Conservation (phyloP, 2,113 vertebrate species). For the Parus major region DNA sequence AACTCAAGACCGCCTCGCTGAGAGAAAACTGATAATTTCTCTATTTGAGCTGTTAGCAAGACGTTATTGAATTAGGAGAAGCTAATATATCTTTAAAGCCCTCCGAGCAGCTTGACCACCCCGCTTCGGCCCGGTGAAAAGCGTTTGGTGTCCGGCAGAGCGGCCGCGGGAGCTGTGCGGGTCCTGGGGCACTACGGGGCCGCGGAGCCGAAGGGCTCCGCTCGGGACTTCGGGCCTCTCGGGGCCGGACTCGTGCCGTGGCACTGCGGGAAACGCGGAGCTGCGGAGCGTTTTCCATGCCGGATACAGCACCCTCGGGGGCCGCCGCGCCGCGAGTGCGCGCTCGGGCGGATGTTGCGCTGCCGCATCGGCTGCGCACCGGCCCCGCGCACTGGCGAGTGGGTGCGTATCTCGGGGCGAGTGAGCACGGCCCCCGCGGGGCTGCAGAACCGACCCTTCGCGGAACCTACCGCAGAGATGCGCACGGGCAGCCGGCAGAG, state of each 20-base stretch:
- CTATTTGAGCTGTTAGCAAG: conserved; percentile 77
- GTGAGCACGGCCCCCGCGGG: neutral
- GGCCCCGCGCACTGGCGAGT: fast-evolving
- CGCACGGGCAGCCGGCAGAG: neutral
- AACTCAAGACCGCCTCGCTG: conserved; percentile 75
- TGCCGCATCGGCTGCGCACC: neutral
- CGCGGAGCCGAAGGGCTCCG: neutral
- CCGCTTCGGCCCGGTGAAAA: neutral
- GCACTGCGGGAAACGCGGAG: neutral
- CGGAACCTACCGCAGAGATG: neutral
- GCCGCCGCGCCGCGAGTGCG: neutral
- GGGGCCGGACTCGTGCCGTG: neutral
- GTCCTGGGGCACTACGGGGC: neutral
- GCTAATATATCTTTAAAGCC: conserved; percentile 21
- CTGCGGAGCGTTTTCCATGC: neutral
- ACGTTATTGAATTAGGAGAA: conserved; percentile 75
- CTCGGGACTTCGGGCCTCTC: neutral
- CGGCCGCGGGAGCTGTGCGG: neutral
- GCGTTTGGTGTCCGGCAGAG: neutral
- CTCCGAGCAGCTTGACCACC: conserved; percentile 44
- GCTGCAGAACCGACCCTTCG: neutral
- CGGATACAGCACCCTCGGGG: neutral
- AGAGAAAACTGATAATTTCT: conserved; percentile 82
- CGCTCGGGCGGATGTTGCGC: neutral
- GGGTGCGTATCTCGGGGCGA: neutral